These are phyloP conservation scores for Callosobruchus maculatus DNA, from an alignment of 2,888 invertebrate species.

Conservation along the genomic window DNA sequence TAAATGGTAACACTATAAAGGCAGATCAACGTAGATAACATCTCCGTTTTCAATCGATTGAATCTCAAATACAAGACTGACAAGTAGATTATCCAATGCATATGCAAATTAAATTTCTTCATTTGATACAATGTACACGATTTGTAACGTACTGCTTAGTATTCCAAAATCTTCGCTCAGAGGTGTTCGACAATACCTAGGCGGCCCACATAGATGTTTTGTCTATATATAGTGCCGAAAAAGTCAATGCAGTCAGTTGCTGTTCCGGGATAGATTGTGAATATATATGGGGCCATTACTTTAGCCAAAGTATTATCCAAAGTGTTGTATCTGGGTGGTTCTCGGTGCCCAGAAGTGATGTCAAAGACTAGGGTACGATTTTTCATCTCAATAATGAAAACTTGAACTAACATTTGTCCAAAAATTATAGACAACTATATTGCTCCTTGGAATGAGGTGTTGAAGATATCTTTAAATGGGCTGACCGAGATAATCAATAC, in stretches of 20 bases:
- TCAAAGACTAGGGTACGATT: no score
- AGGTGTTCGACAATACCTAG: not conserved
- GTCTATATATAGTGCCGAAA: not conserved
- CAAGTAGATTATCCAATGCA: not conserved
- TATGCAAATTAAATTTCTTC: not conserved
- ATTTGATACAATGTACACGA: not conserved
- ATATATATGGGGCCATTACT: no score
- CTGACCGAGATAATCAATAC: no score
- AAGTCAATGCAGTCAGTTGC: not conserved
- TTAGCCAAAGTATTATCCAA: no score
- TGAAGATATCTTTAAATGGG: no score
- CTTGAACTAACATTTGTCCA: no score
- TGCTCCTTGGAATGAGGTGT: no score
- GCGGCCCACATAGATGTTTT: not conserved
- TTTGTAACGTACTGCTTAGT: not conserved
- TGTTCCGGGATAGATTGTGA: not conserved
- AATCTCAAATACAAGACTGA: not conserved
- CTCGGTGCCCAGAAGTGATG: no score
- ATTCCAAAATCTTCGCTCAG: not conserved
- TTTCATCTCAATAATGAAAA: no score
- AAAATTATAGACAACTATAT: no score
- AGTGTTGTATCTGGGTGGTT: no score
- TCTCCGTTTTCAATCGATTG: not conserved
- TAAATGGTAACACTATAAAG: not conserved
- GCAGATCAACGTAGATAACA: not conserved